phyloP scores from a whole-genome alignment of 2,888 invertebrate species.

The Craniophora ligustri region DNA sequence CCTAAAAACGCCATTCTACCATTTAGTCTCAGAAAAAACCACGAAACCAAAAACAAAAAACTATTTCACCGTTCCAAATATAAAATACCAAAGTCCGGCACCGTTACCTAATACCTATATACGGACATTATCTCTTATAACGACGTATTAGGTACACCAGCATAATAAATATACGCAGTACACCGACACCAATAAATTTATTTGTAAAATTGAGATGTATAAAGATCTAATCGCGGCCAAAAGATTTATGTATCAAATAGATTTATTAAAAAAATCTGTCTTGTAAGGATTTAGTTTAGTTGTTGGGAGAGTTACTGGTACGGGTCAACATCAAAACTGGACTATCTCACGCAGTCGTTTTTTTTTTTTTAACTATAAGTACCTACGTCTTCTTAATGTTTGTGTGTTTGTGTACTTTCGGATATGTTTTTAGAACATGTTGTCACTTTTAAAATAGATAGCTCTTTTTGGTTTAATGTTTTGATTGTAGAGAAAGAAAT shows the following conservation, averaged over 20 bases:
- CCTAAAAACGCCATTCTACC: too few relatives aligned
- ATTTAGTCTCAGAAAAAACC: too few relatives aligned
- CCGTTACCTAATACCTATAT: slow-evolving; percentile 75
- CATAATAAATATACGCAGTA: slow-evolving; percentile 76
- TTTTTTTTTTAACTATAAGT: slow-evolving; percentile 12
- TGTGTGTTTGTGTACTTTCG: slow-evolving; percentile 8
- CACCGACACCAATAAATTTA: slow-evolving; percentile 80
- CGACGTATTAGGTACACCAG: slow-evolving; percentile 83
- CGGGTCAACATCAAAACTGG: slow-evolving; percentile 37
- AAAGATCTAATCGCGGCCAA: slow-evolving; percentile 81
- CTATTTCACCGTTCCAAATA: slow-evolving; percentile 47
- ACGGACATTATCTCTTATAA: slow-evolving; percentile 75
- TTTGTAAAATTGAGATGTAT: slow-evolving; percentile 85
- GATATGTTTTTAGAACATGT: slow-evolving; percentile 4
- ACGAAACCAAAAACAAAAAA: slow-evolving; percentile 9
- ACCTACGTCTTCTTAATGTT: slow-evolving; percentile 38
- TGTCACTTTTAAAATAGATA: slow-evolving; percentile 6
- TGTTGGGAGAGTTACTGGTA: slow-evolving; percentile 45
- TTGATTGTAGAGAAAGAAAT: neutral
- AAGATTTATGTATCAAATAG: slow-evolving; percentile 81
- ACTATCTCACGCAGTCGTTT: slow-evolving; percentile 21
- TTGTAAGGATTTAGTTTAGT: slow-evolving; percentile 54
- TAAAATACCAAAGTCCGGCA: slow-evolving; percentile 65
- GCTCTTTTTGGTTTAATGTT: neutral
- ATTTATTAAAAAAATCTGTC: slow-evolving; percentile 72